A percentile compares a stretch with the other conserved stretches of the same genome.
Evolutionary conservation across 2,888 invertebrate genomes (phyloP).

Genomic region (Hedya salicella): DNA sequence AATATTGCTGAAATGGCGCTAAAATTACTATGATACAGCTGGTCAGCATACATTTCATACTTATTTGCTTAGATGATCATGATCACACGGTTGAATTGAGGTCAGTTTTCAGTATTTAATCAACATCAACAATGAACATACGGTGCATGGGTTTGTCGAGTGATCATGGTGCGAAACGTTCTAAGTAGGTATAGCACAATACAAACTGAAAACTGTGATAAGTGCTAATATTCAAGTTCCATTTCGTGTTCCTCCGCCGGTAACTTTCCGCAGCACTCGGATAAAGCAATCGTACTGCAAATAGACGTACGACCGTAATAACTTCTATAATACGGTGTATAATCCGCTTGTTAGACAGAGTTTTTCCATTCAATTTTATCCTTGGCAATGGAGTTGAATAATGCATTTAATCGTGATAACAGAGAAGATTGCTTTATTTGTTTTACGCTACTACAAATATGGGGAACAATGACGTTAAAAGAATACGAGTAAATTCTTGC

Average conservation of each 20-base stretch:
- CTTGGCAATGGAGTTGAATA: conserved; percentile 32
- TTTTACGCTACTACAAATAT: conserved; percentile 11
- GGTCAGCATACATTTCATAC: background rate
- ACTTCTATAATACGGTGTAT: conserved; percentile 43
- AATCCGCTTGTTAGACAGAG: conserved; percentile 46
- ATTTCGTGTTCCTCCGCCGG: conserved; percentile 45
- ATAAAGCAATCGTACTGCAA: conserved; percentile 49
- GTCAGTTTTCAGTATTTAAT: background rate
- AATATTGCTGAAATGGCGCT: no score
- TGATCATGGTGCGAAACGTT: conserved; percentile 12
- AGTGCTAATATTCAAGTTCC: conserved; percentile 44
- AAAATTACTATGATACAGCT: no score
- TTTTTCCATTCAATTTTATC: conserved; percentile 43
- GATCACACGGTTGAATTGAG: background rate
- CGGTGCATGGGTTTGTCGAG: conserved; percentile 6
- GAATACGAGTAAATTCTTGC: background rate
- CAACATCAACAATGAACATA: background rate
- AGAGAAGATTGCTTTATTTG: conserved; percentile 35
- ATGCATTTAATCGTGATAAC: conserved; percentile 38
- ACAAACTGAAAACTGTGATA: conserved; percentile 19
- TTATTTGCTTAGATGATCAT: background rate
- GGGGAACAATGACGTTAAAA: background rate
- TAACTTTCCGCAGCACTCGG: conserved; percentile 48
- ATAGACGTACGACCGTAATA: conserved; percentile 49
- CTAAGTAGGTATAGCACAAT: conserved; percentile 25